Percentiles rank a stretch among this genome's conserved stretches.
Conservation (phyloP, 2,113 vertebrate species). For the Hypanus sabinus region DNA sequence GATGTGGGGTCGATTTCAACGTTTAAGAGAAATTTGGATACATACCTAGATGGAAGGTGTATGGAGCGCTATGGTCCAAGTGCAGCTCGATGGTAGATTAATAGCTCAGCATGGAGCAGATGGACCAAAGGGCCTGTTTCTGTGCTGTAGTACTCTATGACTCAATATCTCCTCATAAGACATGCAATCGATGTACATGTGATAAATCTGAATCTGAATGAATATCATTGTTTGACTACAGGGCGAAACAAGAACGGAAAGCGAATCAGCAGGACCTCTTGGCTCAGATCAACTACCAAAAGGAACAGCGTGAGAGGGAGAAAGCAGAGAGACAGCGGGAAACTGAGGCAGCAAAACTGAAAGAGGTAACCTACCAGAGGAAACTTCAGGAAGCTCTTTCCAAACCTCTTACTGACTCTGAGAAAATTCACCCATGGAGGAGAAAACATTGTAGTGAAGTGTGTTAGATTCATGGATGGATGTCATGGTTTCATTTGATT, state of each 20-base stretch:
- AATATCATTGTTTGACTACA: conserved; percentile 43
- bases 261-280: conserved; percentile 62
- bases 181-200: no score
- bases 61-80: no score
- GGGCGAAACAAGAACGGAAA: conserved; percentile 48
- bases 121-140: no score
- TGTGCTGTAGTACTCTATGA: no score
- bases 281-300: conserved; percentile 60
- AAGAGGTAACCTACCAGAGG: conserved; percentile 50
- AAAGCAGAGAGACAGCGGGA: conserved; percentile 55
- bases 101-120: no score
- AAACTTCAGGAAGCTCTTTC: conserved; percentile 58
- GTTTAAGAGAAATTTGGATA: no score
- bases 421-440: conserved; percentile 59
- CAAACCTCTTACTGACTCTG: conserved; percentile 25
- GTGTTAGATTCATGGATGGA: conserved; percentile 13
- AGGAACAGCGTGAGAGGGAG: conserved; percentile 45
- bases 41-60: no score
- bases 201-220: neutral
- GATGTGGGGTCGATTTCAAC: no score
- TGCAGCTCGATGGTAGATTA: no score
- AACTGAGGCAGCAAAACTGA: conserved; percentile 45
- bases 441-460: conserved; percentile 42
- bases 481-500: neutral
- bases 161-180: no score